Base-by-base conservation (phyloP, 2,888 invertebrate species). In the Cephus runcator region DNA sequence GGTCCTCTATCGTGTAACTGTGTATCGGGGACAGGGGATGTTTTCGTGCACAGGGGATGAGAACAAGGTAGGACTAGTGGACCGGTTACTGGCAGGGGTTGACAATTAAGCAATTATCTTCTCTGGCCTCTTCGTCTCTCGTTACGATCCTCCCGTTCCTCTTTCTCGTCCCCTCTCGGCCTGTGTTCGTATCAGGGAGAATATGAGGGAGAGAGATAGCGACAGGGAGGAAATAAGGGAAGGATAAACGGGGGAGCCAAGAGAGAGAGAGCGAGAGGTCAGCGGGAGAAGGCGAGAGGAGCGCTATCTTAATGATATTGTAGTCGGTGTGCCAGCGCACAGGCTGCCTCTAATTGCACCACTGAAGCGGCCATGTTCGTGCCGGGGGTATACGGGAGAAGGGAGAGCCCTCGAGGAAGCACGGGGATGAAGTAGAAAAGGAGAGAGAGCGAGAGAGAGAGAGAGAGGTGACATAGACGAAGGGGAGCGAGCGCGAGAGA, bases 301-400 rank as follows among this genome's bases (percentile, higher is more conserved):
- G 80, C 82, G 84, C 86, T 84, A 85, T 87, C 89, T 89, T 90
- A 90, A 90, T 88, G 90, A 90, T 90, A 90, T 90, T 90, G 90
- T 90, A 89, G 87, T 85, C 84, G 87, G 87, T 83, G 86, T 84
- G 86, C 86, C 87, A 85, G 88, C 88, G 88, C 88, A 87, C 88
- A 88, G 87, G 85, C 89, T 86, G 88, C 86, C 87, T 90, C 90
- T 90, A 90, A 90, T 90, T 90, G 89, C 89, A 84, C 88, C 86
- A 87, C 84, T 86, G 86, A 86, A 88, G 86, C 90, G 87, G 90
- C 90, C 90, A 90, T 90, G 88, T 88, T 89, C 82, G 81, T 80
- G 80, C 78, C 81, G 83, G 84, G 86, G 86, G 87, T 85, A 85
- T 79, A 82, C 85, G 83, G 82, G 83, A 82, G 88, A 87, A 83